A percentile compares a stretch with the other conserved stretches of the same genome.
Evolutionary conservation across 1,140 invertebrate genomes (phyloP).

Genomic region (Pseudomyrmex cubaensis): DNA sequence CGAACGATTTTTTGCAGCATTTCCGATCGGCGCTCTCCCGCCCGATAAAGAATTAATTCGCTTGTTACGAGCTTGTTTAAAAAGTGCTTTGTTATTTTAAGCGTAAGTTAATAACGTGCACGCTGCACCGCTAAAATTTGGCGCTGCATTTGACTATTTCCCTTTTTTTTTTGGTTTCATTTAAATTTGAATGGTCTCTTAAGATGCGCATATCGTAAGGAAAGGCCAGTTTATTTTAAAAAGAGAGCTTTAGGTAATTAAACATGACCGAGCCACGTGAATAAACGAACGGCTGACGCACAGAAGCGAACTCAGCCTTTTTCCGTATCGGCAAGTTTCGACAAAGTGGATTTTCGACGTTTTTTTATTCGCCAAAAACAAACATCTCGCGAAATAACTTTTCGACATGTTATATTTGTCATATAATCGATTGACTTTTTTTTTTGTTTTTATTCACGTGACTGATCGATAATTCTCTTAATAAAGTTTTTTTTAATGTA

Average conservation of each 20-base stretch:
- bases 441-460: constrained; percentile 44
- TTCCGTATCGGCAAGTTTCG: not conserved
- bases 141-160: not conserved
- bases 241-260: constrained; percentile 59
- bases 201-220: constrained; percentile 39
- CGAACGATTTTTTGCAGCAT: not conserved
- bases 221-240: constrained; percentile 64
- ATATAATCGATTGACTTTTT: constrained; percentile 5
- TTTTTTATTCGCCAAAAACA: constrained; percentile 1
- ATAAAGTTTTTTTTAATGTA: constrained; percentile 68
- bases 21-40: not conserved
- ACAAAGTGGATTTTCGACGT: not conserved
- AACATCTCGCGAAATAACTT: not conserved
- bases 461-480: constrained; percentile 62
- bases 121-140: not conserved
- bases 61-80: constrained; percentile 4
- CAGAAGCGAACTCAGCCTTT: not conserved
- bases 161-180: not conserved
- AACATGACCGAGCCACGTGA: constrained; percentile 38
- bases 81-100: constrained; percentile 22
- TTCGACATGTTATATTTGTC: not conserved
- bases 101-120: constrained; percentile 33
- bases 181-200: constrained; percentile 39
- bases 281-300: constrained; percentile 31
- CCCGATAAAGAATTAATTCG: constrained; percentile 8